Evolutionary conservation across 1,140 invertebrate species (phyloP).

Genomic region (Philotrypesis tridentata): DNA sequence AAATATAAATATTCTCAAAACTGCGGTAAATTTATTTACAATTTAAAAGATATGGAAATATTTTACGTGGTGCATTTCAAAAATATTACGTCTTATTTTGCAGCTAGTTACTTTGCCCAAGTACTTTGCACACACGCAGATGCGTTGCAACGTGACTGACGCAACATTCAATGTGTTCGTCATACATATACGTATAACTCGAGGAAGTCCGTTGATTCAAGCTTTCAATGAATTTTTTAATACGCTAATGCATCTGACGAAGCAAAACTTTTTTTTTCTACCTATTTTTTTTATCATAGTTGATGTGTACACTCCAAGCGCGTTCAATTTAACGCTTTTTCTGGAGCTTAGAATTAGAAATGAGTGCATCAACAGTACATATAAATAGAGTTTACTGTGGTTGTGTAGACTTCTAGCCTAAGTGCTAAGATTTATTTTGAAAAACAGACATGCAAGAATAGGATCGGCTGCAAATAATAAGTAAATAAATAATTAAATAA

Average conservation of each 20-base stretch:
- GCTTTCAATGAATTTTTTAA: slow-evolving; percentile 45
- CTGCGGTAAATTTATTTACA: too few species aligned
- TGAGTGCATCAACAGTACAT: neutral
- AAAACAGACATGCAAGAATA: neutral
- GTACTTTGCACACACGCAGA: neutral
- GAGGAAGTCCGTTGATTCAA: neutral
- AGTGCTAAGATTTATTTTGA: neutral
- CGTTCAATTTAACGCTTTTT: neutral
- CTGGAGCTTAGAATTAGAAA: neutral
- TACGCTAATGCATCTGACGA: slow-evolving; percentile 37
- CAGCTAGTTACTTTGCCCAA: neutral
- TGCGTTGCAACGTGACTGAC: neutral
- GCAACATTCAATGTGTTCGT: neutral
- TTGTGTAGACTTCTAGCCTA: neutral
- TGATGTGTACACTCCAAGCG: neutral
- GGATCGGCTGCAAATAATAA: neutral
- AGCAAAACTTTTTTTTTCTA: neutral
- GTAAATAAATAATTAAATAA: too few species aligned
- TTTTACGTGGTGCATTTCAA: neutral
- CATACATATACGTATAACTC: neutral
- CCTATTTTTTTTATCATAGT: slow-evolving; percentile 27
- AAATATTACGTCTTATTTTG: neutral
- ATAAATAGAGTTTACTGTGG: slow-evolving; percentile 20
- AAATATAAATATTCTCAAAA: neutral
- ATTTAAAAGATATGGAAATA: too few species aligned